Percentiles rank a stretch among this genome's conserved stretches.
Evolutionary conservation across 2,888 invertebrate genomes (phyloP).

Genomic region (Parthenolecanium corni): DNA sequence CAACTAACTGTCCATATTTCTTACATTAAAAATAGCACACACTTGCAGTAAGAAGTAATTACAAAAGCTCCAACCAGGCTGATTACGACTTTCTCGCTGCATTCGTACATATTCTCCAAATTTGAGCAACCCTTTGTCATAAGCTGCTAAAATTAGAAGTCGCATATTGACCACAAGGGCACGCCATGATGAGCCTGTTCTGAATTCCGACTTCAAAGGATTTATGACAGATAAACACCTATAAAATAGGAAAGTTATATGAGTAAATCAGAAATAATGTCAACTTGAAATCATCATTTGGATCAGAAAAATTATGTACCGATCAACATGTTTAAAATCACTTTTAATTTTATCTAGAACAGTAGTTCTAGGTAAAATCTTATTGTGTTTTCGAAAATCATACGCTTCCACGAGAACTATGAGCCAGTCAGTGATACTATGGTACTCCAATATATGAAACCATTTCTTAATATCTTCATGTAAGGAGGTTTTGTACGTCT

Average conservation of each 20-base stretch:
- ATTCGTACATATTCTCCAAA: conserved; percentile 85
- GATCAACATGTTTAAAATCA: conserved; percentile 79
- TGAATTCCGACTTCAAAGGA: conserved; percentile 77
- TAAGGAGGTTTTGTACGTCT: conserved; percentile 75
- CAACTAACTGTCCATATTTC: too few species aligned
- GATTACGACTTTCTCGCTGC: conserved; percentile 79
- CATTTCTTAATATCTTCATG: conserved; percentile 82
- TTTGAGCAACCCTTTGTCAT: conserved; percentile 69
- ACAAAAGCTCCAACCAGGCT: conserved; percentile 86
- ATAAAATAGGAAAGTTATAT: conserved; percentile 40
- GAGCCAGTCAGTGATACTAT: conserved; percentile 80
- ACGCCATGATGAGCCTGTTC: conserved; percentile 83
- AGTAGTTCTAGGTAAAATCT: conserved; percentile 79
- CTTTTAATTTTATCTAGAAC: conserved; percentile 88
- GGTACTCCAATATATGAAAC: conserved; percentile 63
- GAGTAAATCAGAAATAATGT: background rate
- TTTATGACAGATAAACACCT: conserved; percentile 84
- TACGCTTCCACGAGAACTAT: conserved; percentile 84
- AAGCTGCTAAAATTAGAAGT: conserved; percentile 70
- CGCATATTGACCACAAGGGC: conserved; percentile 71
- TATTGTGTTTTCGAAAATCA: conserved; percentile 82
- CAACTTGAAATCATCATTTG: background rate
- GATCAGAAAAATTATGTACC: too few species aligned
- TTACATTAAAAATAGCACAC: conserved; percentile 33
- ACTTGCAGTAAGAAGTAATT: conserved; percentile 87